phyloP scores from a whole-genome alignment of 2,113 vertebrate genomes.

The Ailurus styani region DNA sequence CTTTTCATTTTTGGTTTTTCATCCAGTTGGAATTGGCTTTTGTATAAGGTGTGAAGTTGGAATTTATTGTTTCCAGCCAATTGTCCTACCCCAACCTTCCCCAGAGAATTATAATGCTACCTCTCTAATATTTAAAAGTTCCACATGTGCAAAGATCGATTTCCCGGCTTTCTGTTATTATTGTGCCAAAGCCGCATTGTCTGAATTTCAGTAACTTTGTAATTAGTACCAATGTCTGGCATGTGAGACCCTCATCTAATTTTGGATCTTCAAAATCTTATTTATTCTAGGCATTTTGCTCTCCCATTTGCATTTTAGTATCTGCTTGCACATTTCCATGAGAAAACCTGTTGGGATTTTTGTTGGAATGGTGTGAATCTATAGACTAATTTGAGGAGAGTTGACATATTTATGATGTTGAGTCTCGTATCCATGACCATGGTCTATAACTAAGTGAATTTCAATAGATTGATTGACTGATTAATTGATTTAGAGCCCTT shows the following conservation, averaged over 20 bases:
- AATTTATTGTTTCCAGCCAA: neutral
- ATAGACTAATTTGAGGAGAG: neutral
- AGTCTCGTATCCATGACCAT: neutral
- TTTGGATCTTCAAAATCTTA: neutral
- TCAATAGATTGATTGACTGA: neutral
- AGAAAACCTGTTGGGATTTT: neutral
- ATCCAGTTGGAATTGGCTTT: neutral
- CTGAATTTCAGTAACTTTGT: neutral
- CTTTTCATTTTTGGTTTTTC: neutral
- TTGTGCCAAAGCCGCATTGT: neutral
- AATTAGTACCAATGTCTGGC: neutral
- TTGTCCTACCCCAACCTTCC: neutral
- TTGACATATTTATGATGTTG: neutral
- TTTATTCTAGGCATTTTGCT: neutral
- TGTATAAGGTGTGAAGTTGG: neutral
- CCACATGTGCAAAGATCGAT: neutral
- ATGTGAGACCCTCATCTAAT: neutral
- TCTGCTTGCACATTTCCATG: neutral
- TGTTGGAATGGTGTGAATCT: neutral
- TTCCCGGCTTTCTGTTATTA: neutral
- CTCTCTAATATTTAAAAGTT: neutral
- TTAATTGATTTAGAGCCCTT: neutral
- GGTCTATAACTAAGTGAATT: neutral
- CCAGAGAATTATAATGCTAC: neutral
- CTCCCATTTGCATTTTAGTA: neutral